phyloP scores from a whole-genome alignment of 2,888 invertebrate species.

The Mimas tiliae region DNA sequence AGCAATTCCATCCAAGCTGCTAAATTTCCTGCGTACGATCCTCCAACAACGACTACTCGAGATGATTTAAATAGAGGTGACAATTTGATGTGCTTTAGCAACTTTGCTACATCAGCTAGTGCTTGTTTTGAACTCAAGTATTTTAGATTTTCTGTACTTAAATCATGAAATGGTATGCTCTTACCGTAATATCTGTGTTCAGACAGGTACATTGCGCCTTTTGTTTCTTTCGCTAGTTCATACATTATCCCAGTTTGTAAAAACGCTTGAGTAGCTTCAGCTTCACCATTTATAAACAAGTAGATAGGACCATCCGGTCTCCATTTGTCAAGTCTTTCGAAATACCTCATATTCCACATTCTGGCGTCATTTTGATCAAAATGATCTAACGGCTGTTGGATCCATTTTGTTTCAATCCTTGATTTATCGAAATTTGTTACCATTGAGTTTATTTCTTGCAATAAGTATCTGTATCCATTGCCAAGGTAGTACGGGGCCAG shows the following conservation, averaged over 20 bases:
- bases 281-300: slow-evolving; percentile 68
- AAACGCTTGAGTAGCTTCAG: slow-evolving; percentile 54
- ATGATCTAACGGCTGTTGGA: slow-evolving; percentile 68
- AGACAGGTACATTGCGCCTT: slow-evolving; percentile 66
- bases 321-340: slow-evolving; percentile 63
- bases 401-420: slow-evolving; percentile 52
- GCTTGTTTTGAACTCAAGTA: slow-evolving; percentile 69
- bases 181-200: slow-evolving; percentile 77
- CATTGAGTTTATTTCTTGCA: slow-evolving; percentile 48
- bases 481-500: slow-evolving; percentile 50
- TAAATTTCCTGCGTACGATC: slow-evolving; percentile 74
- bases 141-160: slow-evolving; percentile 55
- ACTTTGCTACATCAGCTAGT: slow-evolving; percentile 63
- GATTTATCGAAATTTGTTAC: slow-evolving; percentile 40
- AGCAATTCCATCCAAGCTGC: slow-evolving; percentile 72
- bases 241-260: slow-evolving; percentile 62
- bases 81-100: slow-evolving; percentile 57
- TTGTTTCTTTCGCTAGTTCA: slow-evolving; percentile 70
- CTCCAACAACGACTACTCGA: slow-evolving; percentile 71
- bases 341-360: slow-evolving; percentile 71
- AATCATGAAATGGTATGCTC: slow-evolving; percentile 64
- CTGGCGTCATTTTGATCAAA: slow-evolving; percentile 58
- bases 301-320: slow-evolving; percentile 63
- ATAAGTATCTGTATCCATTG: slow-evolving; percentile 53
- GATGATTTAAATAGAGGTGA: slow-evolving; percentile 51